phyloP scores from a whole-genome alignment of 2,113 vertebrate genomes.

The Ifrita kowaldi region DNA sequence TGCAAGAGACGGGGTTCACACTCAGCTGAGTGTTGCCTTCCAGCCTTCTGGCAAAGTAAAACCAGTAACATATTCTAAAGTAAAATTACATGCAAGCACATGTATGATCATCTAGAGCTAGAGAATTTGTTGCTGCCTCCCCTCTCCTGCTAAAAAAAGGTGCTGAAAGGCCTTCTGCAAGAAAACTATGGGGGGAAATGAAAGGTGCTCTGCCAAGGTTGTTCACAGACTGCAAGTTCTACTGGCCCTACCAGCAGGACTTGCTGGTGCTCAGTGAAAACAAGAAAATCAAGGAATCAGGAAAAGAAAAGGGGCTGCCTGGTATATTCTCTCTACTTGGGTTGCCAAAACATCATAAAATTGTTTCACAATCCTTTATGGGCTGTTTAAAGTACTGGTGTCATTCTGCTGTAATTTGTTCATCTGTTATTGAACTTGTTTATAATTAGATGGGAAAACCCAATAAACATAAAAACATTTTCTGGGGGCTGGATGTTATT shows the following conservation, averaged over 20 bases:
- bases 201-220: background rate
- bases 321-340: background rate
- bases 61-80: background rate
- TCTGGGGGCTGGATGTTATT: background rate
- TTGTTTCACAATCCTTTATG: background rate
- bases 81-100: background rate
- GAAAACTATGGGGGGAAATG: background rate
- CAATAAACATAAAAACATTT: background rate
- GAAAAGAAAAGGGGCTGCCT: background rate
- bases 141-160: background rate
- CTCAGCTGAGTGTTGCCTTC: background rate
- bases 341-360: background rate
- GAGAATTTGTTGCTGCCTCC: background rate
- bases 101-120: background rate
- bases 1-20: fast-evolving
- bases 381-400: background rate
- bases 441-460: background rate
- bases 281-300: background rate
- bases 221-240: background rate
- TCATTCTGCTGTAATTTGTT: background rate
- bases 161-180: background rate
- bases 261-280: background rate
- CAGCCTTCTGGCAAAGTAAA: background rate
- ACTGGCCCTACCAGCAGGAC: background rate
- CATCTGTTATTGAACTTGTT: background rate